Percentiles rank a stretch among this genome's conserved stretches.
phyloP scores from a whole-genome alignment of 2,113 vertebrate genomes.

The Lampris megalopsis region DNA sequence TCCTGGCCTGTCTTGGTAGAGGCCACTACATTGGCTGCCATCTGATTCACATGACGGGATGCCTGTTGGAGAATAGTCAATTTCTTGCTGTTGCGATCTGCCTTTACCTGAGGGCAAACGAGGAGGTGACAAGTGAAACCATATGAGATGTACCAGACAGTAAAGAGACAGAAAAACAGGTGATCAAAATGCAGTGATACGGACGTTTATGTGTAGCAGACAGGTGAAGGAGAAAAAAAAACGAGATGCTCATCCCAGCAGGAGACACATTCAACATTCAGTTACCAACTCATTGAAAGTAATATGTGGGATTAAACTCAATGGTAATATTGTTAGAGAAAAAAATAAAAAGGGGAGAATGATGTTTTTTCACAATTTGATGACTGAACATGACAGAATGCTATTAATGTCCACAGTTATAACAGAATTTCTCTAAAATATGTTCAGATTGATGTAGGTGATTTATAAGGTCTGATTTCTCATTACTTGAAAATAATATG shows the following conservation, averaged over 20 bases:
- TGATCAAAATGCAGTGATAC: too few species aligned
- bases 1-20: slow-evolving; percentile 94
- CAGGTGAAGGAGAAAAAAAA: background rate
- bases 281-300: too few species aligned
- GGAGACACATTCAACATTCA: background rate
- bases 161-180: background rate
- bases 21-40: slow-evolving; percentile 92
- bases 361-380: background rate
- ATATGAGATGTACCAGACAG: background rate
- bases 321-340: too few species aligned
- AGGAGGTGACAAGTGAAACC: background rate
- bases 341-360: background rate
- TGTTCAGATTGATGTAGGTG: too few species aligned
- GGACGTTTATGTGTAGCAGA: too few species aligned
- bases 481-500: background rate
- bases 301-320: too few species aligned
- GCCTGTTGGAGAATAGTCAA: slow-evolving; percentile 91
- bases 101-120: slow-evolving; percentile 88
- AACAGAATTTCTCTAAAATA: background rate
- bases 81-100: slow-evolving; percentile 87
- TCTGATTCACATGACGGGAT: slow-evolving; percentile 92
- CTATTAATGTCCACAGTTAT: background rate
- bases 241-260: too few species aligned
- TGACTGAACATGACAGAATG: background rate
- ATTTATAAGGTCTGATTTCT: background rate